Conservation (phyloP, 2,797 vertebrate genomes). For the Eurystomus glaucurus region DNA sequence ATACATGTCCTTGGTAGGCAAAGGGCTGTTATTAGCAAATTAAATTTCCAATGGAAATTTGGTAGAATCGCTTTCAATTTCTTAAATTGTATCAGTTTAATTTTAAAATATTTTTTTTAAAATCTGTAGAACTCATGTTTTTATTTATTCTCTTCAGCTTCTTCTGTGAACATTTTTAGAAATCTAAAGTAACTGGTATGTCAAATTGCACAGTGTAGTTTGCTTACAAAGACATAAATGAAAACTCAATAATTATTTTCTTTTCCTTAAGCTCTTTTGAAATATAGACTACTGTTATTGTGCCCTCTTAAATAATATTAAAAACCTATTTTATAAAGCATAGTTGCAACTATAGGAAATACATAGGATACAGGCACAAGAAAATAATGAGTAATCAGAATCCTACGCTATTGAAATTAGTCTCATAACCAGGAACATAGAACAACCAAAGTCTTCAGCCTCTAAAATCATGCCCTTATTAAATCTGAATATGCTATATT, state of each 20-base stretch:
- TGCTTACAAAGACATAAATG: neutral
- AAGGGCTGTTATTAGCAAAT: neutral
- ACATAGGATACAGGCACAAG: neutral
- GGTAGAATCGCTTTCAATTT: too few species aligned
- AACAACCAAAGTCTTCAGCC: neutral
- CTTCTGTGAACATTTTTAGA: neutral
- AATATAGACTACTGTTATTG: neutral
- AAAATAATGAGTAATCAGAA: neutral
- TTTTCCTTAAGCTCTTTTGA: neutral
- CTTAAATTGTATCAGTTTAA: neutral
- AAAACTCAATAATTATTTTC: neutral
- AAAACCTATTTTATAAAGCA: neutral
- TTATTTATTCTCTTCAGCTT: neutral
- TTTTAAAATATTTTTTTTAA: neutral
- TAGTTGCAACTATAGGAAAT: neutral
- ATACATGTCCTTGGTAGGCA: neutral
- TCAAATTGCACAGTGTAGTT: neutral
- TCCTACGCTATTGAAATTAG: neutral
- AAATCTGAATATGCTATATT: neutral
- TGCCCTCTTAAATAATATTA: neutral
- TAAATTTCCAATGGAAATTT: neutral
- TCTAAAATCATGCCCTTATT: neutral
- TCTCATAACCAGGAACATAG: neutral
- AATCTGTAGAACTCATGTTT: neutral
- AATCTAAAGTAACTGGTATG: neutral